These are phyloP conservation scores for Corbicula japonica DNA, from an alignment of 2,888 invertebrate genomes.

Conservation along the genomic window DNA sequence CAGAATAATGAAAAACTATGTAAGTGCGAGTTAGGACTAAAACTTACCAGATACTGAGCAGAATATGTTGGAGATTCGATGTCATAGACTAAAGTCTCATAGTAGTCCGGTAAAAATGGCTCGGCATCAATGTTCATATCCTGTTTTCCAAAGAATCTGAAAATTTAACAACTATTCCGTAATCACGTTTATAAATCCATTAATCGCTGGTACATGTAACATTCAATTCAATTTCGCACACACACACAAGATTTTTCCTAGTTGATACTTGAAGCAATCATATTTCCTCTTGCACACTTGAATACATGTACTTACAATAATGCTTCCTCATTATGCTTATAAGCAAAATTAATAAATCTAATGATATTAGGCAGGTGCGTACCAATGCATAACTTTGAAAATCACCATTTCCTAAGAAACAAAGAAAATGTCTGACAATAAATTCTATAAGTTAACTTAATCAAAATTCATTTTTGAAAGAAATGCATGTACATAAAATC, in stretches of 20 bases:
- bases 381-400: too few species aligned
- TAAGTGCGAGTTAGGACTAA: too few species aligned
- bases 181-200: background rate
- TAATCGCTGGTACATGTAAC: background rate
- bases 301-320: background rate
- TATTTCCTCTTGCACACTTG: background rate
- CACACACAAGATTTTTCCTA: background rate
- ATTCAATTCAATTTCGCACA: background rate
- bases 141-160: background rate
- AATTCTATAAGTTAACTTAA: background rate
- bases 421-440: background rate
- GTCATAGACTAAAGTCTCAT: background rate
- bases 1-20: background rate
- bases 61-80: background rate
- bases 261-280: background rate
- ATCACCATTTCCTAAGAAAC: too few species aligned
- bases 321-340: too few species aligned
- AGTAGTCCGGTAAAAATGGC: conserved; percentile 11
- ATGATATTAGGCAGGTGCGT: too few species aligned
- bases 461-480: background rate
- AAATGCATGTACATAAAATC: background rate
- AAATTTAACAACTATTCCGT: background rate
- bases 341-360: too few species aligned
- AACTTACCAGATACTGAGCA: conserved; percentile 5
- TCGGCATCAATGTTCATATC: conserved; percentile 36